Evolutionary conservation across 2,888 invertebrate species (phyloP).

Genomic region (Erebia ligea): DNA sequence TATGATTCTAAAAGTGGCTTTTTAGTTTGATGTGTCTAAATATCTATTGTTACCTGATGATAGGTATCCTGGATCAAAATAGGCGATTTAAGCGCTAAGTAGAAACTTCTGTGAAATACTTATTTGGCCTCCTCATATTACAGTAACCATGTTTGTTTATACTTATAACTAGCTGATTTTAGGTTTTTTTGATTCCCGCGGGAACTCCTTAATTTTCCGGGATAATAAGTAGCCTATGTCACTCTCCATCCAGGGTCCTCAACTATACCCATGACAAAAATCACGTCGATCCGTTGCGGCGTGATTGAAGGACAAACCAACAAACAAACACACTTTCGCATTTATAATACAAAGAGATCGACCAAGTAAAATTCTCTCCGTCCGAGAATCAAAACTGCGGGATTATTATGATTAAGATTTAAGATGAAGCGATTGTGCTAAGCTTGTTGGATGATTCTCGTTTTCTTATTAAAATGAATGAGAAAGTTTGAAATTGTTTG

Average conservation of each 20-base stretch:
- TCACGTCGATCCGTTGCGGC: too few species aligned
- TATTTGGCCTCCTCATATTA: conserved; percentile 52
- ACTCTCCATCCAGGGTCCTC: too few species aligned
- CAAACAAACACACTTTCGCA: too few species aligned
- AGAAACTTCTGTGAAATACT: conserved; percentile 70
- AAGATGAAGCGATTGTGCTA: conserved; percentile 75
- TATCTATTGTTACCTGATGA: too few species aligned
- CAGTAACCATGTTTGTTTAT: too few species aligned
- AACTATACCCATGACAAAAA: too few species aligned
- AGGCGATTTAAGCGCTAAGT: conserved; percentile 43
- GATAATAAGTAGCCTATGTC: too few species aligned
- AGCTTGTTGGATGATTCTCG: conserved; percentile 67
- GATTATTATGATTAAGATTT: conserved; percentile 79
- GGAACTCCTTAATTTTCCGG: too few species aligned
- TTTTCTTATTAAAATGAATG: conserved; percentile 65
- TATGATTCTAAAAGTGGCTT: not conserved
- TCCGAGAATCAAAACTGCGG: conserved; percentile 56
- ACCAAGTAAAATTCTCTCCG: too few species aligned
- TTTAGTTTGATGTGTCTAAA: not conserved
- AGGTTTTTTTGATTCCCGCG: too few species aligned
- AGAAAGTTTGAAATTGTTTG: conserved; percentile 18
- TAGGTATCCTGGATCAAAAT: not conserved
- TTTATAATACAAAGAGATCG: conserved; percentile 47
- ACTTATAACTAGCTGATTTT: too few species aligned
- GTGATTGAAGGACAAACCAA: too few species aligned